Evolutionary conservation across 2,797 vertebrate genomes (phyloP), one percentile per base, ranked within the genome.

Genomic region (Acanthurus leucopareius): DNA sequence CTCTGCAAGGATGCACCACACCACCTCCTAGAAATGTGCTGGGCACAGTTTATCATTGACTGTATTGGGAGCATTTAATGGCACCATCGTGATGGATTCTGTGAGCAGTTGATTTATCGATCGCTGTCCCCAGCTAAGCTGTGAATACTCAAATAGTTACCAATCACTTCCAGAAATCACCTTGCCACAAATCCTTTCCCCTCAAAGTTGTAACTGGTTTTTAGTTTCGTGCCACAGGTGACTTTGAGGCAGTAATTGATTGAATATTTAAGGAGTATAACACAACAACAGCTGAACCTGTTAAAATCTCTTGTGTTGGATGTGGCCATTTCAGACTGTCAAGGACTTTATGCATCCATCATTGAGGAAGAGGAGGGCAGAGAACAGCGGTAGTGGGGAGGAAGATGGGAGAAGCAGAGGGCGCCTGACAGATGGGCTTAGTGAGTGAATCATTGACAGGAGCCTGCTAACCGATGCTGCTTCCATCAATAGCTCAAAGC

Each of bases 401-500:
- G 89, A 90, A 82, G 91, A 92, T 79, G 77, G 86, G 85, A 84
- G 86, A 85, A 83, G 87, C 84, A 80, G 90, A 91, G 91, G 88
- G 82, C 60, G 82, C 71, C 91, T 93, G 94, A 94, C 94, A 94
- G 93, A 94, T 95, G 94, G 94, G 91, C 91, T 93, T 93, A 93
- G 90, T 92, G 94, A 94, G 93, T 94, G 93, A 95, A 95, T 92
- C 95, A 96, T 96, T 95, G 95, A 96, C 95, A 96, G 93, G 91
- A 91, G 92, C 93, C 93, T 91, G 94, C 93, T 93, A 94, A 94
- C 93, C 90, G 94, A 95, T 95, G 94, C 92, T 85, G 94, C 89
- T 90, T 91, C 94, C 94, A 94, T 96, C 95, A 95, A 96, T 96
- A 96, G 91, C 94, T 95, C 94, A 94, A 94, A 94, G 94, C 92